Base-by-base conservation (phyloP, 2,113 vertebrate genomes). In the Burhinus bistriatus region DNA sequence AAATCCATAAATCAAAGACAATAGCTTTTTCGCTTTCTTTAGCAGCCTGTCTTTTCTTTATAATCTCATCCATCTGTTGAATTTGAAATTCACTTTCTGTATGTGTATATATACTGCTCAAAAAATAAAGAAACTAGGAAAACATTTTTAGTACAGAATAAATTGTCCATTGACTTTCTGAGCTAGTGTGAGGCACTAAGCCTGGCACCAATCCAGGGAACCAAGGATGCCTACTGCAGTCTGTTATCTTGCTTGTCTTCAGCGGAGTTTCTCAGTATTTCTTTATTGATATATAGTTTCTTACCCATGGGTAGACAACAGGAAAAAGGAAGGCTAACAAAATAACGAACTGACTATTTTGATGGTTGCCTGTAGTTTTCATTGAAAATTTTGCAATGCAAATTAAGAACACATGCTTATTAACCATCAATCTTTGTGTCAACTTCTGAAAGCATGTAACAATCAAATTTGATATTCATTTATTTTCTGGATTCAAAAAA, bases 1-100 rank as follows among this genome's bases (percentile, higher is more conserved):
- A 95, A 95, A 97, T 96, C 95, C 84, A 95, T 97, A 95, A 95
- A 97, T 97, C 90, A 97, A 95, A 95, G 66, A 77, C 94, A 96
- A 55, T 45, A 66, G 58, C 71, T 94, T 93, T 64, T 40, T 77
- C 84, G 32, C 80, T 93, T 61, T 84, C 69, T 88, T 88, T 58
- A 81, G 73, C 71, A 79, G 83, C 68, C 38, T 92, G 47, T 30
- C 69, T 83, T 72, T 45, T 78, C 55, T 75, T 85, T 58, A 15
- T 58, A n/a, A 90, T 80, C 54, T 73, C 62, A 75, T 73, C 73
- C 79, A 51, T 91, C 85, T 87, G 83, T 64, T 81, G 57, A 65
- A 89, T 85, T 77, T 29, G 73, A 92, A 94, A 95, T 82, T 59
- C 83, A 66, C 42, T 38, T 71, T 57, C 12, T 80, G 38, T 45